Conservation (phyloP, 2,888 invertebrate species). For the Ernsta delagoae region DNA sequence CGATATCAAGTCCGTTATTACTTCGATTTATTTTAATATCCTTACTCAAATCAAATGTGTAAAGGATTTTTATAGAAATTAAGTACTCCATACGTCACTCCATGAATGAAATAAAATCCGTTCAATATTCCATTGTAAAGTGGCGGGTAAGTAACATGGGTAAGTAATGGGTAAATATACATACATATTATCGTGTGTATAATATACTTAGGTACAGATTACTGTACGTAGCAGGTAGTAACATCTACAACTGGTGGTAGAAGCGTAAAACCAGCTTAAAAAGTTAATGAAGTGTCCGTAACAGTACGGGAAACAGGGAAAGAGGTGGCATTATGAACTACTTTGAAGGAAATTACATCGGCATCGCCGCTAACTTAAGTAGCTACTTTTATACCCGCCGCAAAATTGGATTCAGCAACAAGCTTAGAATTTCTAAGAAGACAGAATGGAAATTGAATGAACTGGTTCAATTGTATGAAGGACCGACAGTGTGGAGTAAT, state of each 20-base stretch:
- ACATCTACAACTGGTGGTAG: background rate
- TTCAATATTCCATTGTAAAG: too few species aligned
- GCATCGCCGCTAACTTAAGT: background rate
- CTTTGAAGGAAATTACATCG: background rate
- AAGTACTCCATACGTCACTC: too few species aligned
- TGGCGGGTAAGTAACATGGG: too few species aligned
- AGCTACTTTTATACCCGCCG: conserved; percentile 6
- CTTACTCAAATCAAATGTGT: too few species aligned
- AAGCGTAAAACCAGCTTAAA: background rate
- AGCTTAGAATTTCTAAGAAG: conserved; percentile 12
- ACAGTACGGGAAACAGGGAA: conserved; percentile 1
- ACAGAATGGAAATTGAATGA: background rate
- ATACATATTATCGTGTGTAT: too few species aligned
- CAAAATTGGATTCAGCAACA: conserved; percentile 5
- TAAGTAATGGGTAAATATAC: too few species aligned
- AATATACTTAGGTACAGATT: too few species aligned
- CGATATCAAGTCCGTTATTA: too few species aligned
- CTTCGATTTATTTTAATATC: too few species aligned
- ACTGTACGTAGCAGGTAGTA: background rate
- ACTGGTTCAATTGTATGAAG: background rate
- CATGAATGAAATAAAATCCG: too few species aligned
- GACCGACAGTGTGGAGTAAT: too few species aligned
- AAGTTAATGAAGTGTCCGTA: conserved; percentile 11
- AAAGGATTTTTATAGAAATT: too few species aligned
- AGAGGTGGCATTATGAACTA: conserved; percentile 1